Conservation (phyloP, 1,140 invertebrate genomes). For the Zaprionus gabonicus region DNA sequence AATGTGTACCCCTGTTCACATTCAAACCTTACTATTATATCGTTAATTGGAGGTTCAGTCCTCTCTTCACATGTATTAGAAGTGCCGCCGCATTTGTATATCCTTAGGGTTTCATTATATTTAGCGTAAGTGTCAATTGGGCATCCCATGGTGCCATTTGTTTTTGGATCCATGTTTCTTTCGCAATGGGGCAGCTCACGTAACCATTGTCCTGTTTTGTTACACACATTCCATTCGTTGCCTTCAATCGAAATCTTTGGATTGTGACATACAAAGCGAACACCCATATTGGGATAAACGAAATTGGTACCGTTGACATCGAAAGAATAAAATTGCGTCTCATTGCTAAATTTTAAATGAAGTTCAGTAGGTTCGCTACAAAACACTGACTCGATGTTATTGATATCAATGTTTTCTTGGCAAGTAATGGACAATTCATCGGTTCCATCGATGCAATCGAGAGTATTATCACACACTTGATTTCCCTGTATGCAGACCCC, state of each 20-base stretch:
- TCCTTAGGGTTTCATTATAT: neutral
- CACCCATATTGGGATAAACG: constrained; percentile 32
- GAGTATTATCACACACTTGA: constrained; percentile 9
- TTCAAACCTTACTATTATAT: neutral
- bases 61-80: rapidly evolving
- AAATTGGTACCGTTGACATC: neutral
- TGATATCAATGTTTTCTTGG: rapidly evolving
- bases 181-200: neutral
- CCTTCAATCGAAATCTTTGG: rapidly evolving
- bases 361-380: constrained; percentile 19
- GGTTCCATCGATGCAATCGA: constrained; percentile 44
- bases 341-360: neutral
- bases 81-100: neutral
- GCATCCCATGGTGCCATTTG: constrained; percentile 38
- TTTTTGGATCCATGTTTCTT: constrained; percentile 5
- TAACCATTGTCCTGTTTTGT: constrained; percentile 5
- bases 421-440: constrained; percentile 22
- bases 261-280: constrained; percentile 11
- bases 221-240: constrained; percentile 27
- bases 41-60: constrained; percentile 6
- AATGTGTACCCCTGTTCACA: neutral
- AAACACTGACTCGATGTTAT: neutral
- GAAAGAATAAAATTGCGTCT: neutral
- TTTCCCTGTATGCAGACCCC: neutral
- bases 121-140: constrained; percentile 19